These are phyloP conservation scores for Bubalus kerabau DNA, from an alignment of 2,113 vertebrate genomes.

Conservation along the genomic window DNA sequence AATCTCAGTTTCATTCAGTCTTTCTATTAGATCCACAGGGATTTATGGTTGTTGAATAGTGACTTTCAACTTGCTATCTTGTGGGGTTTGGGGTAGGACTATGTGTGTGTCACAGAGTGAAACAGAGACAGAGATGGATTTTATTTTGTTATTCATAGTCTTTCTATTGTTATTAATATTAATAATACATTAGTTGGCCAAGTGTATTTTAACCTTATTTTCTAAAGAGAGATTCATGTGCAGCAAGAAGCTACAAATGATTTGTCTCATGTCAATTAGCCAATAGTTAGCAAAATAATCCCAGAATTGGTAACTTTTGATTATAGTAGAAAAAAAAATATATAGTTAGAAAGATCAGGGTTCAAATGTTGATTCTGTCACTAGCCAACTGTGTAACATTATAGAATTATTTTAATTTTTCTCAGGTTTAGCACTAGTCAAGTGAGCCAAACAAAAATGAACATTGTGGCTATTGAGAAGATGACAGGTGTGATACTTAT, in stretches of 20 bases:
- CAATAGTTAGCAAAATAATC: neutral
- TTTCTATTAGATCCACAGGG: neutral
- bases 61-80: constrained; percentile 22
- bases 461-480: neutral
- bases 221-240: neutral
- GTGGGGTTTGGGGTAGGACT: neutral
- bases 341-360: neutral
- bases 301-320: neutral
- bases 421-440: neutral
- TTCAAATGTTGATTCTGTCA: neutral
- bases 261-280: neutral
- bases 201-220: constrained; percentile 25
- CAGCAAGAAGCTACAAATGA: neutral
- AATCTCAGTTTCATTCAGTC: constrained; percentile 44
- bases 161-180: neutral
- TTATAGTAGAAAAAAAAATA: neutral
- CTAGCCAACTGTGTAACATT: neutral
- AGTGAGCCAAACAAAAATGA: neutral
- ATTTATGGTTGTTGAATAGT: constrained; percentile 23
- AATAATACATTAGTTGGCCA: neutral
- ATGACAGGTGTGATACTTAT: neutral
- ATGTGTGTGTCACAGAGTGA: neutral
- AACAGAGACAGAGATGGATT: neutral
- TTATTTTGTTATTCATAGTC: neutral
- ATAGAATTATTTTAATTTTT: neutral